These are phyloP conservation scores for Syrphus vitripennis DNA, from an alignment of 2,888 invertebrate genomes.

Conservation along the genomic window DNA sequence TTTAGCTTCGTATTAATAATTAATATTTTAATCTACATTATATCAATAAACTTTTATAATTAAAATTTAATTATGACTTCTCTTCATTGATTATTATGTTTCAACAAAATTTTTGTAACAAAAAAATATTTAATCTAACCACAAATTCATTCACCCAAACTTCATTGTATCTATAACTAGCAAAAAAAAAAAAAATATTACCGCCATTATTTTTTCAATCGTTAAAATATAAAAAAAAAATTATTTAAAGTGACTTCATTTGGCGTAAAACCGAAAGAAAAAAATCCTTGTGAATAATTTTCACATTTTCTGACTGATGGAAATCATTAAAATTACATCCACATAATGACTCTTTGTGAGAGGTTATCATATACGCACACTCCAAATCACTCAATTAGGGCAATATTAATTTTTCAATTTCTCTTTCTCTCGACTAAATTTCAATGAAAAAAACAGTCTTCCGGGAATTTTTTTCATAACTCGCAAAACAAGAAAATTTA, in stretches of 20 bases:
- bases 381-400: not conserved
- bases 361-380: not conserved
- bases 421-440: no score
- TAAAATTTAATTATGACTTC: not conserved
- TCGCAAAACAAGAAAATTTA: no score
- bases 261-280: slow-evolving; percentile 9
- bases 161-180: slow-evolving; percentile 9
- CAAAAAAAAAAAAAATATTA: not conserved
- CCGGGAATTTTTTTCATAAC: no score
- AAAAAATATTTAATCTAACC: not conserved
- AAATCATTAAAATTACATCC: slow-evolving; percentile 10
- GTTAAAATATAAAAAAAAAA: not conserved
- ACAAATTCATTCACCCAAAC: slow-evolving; percentile 12
- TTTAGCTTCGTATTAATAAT: not conserved
- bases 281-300: slow-evolving; percentile 27
- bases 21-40: not conserved
- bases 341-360: no score
- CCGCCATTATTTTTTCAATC: slow-evolving; percentile 3
- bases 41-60: not conserved
- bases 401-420: not conserved
- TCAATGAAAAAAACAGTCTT: no score
- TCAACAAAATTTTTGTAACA: not conserved
- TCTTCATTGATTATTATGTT: not conserved
- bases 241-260: slow-evolving; percentile 59
- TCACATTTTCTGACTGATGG: slow-evolving; percentile 26